Percentiles rank a stretch among this genome's conserved stretches.
phyloP scores from a whole-genome alignment of 2,113 vertebrate species.

The Cyanistes caeruleus region DNA sequence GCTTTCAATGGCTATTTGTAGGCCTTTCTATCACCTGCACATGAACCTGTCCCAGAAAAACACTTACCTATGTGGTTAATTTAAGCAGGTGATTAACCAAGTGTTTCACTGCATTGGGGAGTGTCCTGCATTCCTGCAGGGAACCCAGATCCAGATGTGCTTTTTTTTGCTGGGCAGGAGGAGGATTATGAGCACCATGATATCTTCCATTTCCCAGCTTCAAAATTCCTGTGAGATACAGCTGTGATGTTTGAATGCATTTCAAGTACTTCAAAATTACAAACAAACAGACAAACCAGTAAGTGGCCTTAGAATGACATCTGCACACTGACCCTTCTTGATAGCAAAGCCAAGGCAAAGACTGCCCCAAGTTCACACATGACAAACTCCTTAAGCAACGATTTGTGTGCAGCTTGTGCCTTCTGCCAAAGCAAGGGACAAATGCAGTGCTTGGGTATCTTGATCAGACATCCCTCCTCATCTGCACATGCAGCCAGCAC shows the following conservation, averaged over 20 bases:
- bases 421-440: conserved; percentile 39
- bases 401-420: conserved; percentile 67
- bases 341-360: conserved; percentile 78
- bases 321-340: conserved; percentile 53
- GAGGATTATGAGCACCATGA: not conserved
- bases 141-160: not conserved
- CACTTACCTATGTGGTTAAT: not conserved
- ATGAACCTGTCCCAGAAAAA: not conserved
- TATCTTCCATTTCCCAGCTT: not conserved
- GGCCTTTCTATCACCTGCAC: not conserved
- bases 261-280: not conserved
- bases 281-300: not conserved
- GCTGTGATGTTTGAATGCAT: not conserved
- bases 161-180: not conserved
- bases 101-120: not conserved
- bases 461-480: not conserved
- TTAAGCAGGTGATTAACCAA: not conserved
- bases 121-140: not conserved
- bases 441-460: not conserved
- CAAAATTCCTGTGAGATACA: not conserved
- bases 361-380: conserved; percentile 60
- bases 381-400: conserved; percentile 73
- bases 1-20: not conserved
- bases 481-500: not conserved
- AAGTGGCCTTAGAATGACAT: not conserved